A percentile compares a stretch with the other conserved stretches of the same genome.
phyloP scores from a whole-genome alignment of 2,888 invertebrate genomes.

The Amphipyra tragopoginis region DNA sequence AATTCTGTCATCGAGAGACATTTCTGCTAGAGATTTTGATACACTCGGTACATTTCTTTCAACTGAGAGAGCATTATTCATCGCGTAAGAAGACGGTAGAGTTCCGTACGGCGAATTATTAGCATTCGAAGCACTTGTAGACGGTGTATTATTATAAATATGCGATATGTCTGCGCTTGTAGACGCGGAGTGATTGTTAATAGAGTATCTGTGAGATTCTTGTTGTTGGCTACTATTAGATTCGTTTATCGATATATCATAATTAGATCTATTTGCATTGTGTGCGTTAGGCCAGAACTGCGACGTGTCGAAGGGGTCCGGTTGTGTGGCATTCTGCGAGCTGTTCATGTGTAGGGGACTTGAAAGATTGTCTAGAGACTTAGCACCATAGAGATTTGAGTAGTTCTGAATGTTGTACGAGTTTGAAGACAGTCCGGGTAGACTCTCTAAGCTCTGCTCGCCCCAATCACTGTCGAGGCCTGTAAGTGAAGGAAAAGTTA shows the following conservation, averaged over 20 bases:
- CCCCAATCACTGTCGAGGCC: slow-evolving; percentile 78
- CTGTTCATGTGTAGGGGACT: slow-evolving; percentile 43
- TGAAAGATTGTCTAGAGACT: slow-evolving; percentile 81
- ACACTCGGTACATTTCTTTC: slow-evolving; percentile 67
- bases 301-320: slow-evolving; percentile 81
- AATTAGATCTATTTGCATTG: slow-evolving; percentile 58
- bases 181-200: slow-evolving; percentile 58
- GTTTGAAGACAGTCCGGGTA: slow-evolving; percentile 72
- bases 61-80: slow-evolving; percentile 68
- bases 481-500: slow-evolving; percentile 60
- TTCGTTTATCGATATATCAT: slow-evolving; percentile 63
- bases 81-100: slow-evolving; percentile 65
- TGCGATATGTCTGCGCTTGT: slow-evolving; percentile 57
- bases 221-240: slow-evolving; percentile 50
- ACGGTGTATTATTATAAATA: slow-evolving; percentile 72
- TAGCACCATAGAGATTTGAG: slow-evolving; percentile 78
- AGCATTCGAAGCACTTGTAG: slow-evolving; percentile 62
- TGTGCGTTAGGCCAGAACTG: slow-evolving; percentile 74
- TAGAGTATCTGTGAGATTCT: slow-evolving; percentile 74
- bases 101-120: slow-evolving; percentile 68
- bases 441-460: slow-evolving; percentile 81
- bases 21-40: slow-evolving; percentile 69
- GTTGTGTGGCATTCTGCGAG: slow-evolving; percentile 46
- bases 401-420: slow-evolving; percentile 64
- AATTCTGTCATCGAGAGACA: slow-evolving; percentile 86